phyloP scores from a whole-genome alignment of 2,888 invertebrate genomes.

The Iphiclides podalirius region DNA sequence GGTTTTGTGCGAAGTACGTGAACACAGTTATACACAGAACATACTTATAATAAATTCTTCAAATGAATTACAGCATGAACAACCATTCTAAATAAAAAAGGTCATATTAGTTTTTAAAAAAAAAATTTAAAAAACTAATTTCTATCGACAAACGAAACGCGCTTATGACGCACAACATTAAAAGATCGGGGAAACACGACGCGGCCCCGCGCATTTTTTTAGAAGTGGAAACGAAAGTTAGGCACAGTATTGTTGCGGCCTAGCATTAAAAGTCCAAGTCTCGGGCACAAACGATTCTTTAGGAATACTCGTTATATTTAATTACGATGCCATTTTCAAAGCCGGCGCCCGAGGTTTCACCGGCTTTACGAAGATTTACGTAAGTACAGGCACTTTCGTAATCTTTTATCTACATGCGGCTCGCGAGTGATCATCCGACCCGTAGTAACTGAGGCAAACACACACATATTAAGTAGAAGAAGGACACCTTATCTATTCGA shows the following conservation, averaged over 20 bases:
- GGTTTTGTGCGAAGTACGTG: too few relatives aligned
- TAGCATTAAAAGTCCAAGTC: conserved; percentile 1
- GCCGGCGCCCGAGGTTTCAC: not conserved
- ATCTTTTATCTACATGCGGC: too few relatives aligned
- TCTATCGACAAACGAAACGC: conserved; percentile 1
- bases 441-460: too few relatives aligned
- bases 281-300: conserved; percentile 9
- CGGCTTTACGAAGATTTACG: not conserved
- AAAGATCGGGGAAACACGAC: conserved; percentile 27
- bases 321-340: conserved; percentile 8
- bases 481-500: too few relatives aligned
- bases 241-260: conserved; percentile 30
- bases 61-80: too few relatives aligned
- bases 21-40: too few relatives aligned
- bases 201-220: conserved; percentile 33
- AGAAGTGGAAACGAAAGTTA: conserved; percentile 32
- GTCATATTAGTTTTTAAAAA: too few relatives aligned
- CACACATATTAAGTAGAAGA: too few relatives aligned
- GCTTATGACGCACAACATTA: conserved; percentile 35
- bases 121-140: too few relatives aligned
- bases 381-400: not conserved
- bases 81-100: too few relatives aligned
- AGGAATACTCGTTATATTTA: conserved; percentile 10
- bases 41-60: too few relatives aligned
- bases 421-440: too few relatives aligned